phyloP scores from a whole-genome alignment of 2,797 vertebrate species.

The Selene dorsalis region DNA sequence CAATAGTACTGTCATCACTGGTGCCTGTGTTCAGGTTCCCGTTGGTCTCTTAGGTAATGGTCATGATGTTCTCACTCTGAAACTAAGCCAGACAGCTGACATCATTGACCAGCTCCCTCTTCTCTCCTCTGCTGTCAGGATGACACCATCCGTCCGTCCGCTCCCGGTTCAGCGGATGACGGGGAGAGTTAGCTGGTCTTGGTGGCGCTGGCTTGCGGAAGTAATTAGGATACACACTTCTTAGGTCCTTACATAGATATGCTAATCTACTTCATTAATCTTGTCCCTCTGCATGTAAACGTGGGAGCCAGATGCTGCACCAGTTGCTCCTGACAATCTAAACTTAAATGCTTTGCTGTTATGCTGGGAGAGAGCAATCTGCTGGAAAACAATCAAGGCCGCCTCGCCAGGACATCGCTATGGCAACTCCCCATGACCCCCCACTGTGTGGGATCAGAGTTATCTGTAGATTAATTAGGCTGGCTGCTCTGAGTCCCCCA shows the following conservation, averaged over 20 bases:
- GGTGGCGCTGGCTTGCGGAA: slow-evolving; percentile 67
- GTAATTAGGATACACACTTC: slow-evolving; percentile 83
- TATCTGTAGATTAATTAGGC: slow-evolving; percentile 86
- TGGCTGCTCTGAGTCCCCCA: slow-evolving; percentile 79
- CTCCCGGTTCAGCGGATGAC: slow-evolving; percentile 17
- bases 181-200: slow-evolving; percentile 31
- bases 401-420: slow-evolving; percentile 84
- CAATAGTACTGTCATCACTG: slow-evolving; percentile 42
- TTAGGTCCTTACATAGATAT: slow-evolving; percentile 83
- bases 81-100: slow-evolving; percentile 62
- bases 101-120: slow-evolving; percentile 46
- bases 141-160: slow-evolving; percentile 27
- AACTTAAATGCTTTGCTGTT: slow-evolving; percentile 84
- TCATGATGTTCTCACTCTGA: slow-evolving; percentile 56
- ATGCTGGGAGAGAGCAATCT: slow-evolving; percentile 81
- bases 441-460: slow-evolving; percentile 73
- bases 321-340: slow-evolving; percentile 87
- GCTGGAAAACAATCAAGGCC: slow-evolving; percentile 87
- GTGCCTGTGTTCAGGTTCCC: slow-evolving; percentile 36
- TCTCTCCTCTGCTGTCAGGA: slow-evolving; percentile 40
- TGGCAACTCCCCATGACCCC: slow-evolving; percentile 82
- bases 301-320: slow-evolving; percentile 86
- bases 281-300: slow-evolving; percentile 87
- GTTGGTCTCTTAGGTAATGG: slow-evolving; percentile 51
- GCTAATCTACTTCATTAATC: slow-evolving; percentile 88